Percentiles rank a stretch among this genome's conserved stretches.
Conservation (phyloP, 2,888 invertebrate genomes). For the Drosophila flavopinicola region DNA sequence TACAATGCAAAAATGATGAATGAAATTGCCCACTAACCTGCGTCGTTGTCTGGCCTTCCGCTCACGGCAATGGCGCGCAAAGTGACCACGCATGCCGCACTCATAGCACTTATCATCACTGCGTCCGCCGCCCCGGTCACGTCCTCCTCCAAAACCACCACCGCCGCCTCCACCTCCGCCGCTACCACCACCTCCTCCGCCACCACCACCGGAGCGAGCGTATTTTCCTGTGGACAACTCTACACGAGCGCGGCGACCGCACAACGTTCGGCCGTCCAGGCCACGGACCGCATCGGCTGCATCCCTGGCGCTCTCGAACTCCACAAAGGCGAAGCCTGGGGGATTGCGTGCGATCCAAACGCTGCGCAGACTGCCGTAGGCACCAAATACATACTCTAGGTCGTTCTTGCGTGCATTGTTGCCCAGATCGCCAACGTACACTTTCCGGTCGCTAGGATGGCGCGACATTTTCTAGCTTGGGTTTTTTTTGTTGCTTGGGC, state of each 20-base stretch:
- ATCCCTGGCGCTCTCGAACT: conserved; percentile 95
- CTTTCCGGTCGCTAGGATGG: conserved; percentile 93
- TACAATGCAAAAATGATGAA: conserved; percentile 47
- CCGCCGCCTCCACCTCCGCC: conserved; percentile 84
- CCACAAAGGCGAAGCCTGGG: conserved; percentile 97
- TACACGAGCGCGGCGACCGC: conserved; percentile 95
- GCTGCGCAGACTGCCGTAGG: conserved; percentile 95
- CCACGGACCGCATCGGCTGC: conserved; percentile 94
- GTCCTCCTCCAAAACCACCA: conserved; percentile 86
- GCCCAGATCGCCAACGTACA: conserved; percentile 98
- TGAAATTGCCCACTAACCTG: conserved; percentile 84
- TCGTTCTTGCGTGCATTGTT: conserved; percentile 96
- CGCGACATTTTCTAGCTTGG: conserved; percentile 72
- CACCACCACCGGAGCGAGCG: conserved; percentile 81
- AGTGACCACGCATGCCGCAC: conserved; percentile 96
- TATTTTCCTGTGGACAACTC: conserved; percentile 95
- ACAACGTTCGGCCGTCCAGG: conserved; percentile 92
- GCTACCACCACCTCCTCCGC: conserved; percentile 82
- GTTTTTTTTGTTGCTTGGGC: conserved; percentile 50
- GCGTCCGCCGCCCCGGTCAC: conserved; percentile 69
- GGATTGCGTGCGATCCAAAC: conserved; percentile 98
- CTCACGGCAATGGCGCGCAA: conserved; percentile 93
- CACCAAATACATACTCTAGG: conserved; percentile 95
- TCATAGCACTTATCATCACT: conserved; percentile 96
- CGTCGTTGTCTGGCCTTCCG: conserved; percentile 87